Conservation (phyloP, 2,113 vertebrate species). For the Pandion haliaetus region DNA sequence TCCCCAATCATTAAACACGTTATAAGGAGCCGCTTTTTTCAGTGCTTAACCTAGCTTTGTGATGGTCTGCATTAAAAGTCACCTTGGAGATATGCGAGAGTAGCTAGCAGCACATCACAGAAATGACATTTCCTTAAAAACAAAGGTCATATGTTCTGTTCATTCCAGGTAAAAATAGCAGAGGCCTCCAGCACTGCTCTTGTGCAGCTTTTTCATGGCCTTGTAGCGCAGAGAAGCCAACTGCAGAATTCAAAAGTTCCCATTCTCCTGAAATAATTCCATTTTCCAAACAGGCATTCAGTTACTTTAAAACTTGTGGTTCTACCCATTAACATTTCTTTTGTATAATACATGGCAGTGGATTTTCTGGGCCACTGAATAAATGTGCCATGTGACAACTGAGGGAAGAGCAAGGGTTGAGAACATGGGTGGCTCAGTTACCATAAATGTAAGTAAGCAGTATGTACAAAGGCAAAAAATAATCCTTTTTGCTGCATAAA, state of each 20-base stretch:
- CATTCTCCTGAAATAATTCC: background rate
- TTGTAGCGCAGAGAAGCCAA: background rate
- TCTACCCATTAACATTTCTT: background rate
- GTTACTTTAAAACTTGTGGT: background rate
- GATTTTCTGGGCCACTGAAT: background rate
- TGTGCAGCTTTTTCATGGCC: constrained; percentile 6
- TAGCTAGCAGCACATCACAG: constrained; percentile 8
- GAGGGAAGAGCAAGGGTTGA: background rate
- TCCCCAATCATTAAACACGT: background rate
- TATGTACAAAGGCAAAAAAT: background rate
- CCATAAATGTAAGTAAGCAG: background rate
- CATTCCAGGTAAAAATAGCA: constrained; percentile 68
- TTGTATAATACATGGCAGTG: background rate
- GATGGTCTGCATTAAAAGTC: constrained; percentile 43
- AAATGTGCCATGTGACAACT: background rate
- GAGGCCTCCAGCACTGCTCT: constrained; percentile 21
- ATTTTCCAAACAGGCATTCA: background rate
- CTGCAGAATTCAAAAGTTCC: background rate
- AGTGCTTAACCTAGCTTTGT: background rate
- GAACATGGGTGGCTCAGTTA: background rate
- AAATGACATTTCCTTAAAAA: constrained; percentile 61
- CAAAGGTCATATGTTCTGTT: constrained; percentile 32
- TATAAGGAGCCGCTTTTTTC: background rate
- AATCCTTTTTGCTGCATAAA: background rate
- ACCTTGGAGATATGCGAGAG: constrained; percentile 20